These are phyloP conservation scores for Pachyrhynchus sulphureomaculatus DNA, from an alignment of 1,140 invertebrate genomes.

Conservation along the genomic window DNA sequence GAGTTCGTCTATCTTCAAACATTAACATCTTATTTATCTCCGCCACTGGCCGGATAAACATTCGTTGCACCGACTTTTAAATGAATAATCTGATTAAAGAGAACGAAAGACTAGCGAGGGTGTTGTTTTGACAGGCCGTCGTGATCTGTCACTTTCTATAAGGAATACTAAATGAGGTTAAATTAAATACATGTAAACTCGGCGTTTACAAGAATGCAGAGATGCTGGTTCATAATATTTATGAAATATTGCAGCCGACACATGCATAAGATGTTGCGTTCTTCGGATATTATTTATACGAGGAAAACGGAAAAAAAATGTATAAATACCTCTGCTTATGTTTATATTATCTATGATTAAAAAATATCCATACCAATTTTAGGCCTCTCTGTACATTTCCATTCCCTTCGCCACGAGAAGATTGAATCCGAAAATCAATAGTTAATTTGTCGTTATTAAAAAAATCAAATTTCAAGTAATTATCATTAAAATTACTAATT, in stretches of 20 bases:
- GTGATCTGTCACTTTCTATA: constrained; percentile 17
- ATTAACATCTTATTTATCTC: too few relatives aligned
- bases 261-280: not conserved
- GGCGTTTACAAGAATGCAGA: constrained; percentile 19
- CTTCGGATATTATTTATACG: not conserved
- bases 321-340: too few relatives aligned
- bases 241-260: constrained; percentile 18
- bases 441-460: too few relatives aligned
- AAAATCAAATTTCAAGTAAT: too few relatives aligned
- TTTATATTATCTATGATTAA: too few relatives aligned
- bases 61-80: not conserved
- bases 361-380: too few relatives aligned
- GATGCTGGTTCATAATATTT: constrained; percentile 11
- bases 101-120: constrained; percentile 1
- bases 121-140: constrained; percentile 18
- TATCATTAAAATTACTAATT: too few relatives aligned
- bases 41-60: not conserved
- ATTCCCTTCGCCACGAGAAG: too few relatives aligned
- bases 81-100: constrained; percentile 4
- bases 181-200: constrained; percentile 23
- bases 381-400: too few relatives aligned
- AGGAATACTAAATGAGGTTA: constrained; percentile 18
- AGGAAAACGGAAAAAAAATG: too few relatives aligned
- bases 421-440: too few relatives aligned
- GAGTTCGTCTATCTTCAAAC: too few relatives aligned